A percentile compares a stretch with the other conserved stretches of the same genome.
These are phyloP conservation scores for Euthynnus affinis DNA, from an alignment of 2,797 vertebrate species.

Conservation along the genomic window DNA sequence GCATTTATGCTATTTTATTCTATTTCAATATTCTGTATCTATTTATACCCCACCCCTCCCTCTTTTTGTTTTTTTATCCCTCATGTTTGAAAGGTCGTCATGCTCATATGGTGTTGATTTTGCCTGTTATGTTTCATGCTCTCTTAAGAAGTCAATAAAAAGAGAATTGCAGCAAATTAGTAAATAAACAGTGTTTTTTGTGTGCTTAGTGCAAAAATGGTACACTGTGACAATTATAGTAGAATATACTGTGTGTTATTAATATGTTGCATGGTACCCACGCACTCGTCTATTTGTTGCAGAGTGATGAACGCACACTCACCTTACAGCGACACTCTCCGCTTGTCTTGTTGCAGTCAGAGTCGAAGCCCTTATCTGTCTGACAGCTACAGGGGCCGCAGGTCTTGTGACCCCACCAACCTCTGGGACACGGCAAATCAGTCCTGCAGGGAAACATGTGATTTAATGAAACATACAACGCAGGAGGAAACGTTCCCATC, in stretches of 20 bases:
- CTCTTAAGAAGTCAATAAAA: not conserved
- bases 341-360: constrained; percentile 95
- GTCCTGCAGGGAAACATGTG: constrained; percentile 76
- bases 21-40: too few relatives aligned
- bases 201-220: not conserved
- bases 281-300: too few relatives aligned
- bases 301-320: constrained; percentile 22
- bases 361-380: constrained; percentile 91
- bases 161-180: not conserved
- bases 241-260: not conserved
- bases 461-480: not conserved
- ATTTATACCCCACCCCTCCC: too few relatives aligned
- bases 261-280: not conserved
- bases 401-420: constrained; percentile 97
- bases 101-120: not conserved
- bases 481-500: not conserved
- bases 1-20: too few relatives aligned
- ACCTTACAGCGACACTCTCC: constrained; percentile 97
- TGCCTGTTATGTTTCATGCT: not conserved
- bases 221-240: not conserved
- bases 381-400: constrained; percentile 95
- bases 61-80: too few relatives aligned
- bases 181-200: too few relatives aligned
- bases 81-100: not conserved
- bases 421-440: constrained; percentile 92